Conservation (phyloP, 2,113 vertebrate species). For the Dipodomys stephensi region DNA sequence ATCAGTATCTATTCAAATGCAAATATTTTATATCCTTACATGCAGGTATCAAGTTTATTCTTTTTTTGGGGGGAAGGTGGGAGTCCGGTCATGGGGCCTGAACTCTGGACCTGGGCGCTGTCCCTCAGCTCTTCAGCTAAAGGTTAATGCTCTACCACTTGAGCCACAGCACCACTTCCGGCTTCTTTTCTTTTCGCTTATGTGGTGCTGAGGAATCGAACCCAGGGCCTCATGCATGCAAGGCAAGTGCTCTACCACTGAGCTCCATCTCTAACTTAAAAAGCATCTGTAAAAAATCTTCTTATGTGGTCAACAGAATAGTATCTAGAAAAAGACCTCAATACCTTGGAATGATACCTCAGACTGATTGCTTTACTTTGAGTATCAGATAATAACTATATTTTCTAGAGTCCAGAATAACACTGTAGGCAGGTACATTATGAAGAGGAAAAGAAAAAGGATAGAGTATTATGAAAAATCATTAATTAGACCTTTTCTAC, state of each 20-base stretch:
- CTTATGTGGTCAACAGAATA: background rate
- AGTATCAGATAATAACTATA: background rate
- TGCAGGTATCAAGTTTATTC: background rate
- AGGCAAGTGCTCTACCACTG: too few species aligned
- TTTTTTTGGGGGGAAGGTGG: background rate
- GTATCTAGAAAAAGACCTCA: background rate
- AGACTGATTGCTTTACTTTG: background rate
- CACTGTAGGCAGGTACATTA: background rate
- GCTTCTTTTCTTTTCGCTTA: too few species aligned
- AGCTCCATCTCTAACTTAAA: slow-evolving; percentile 12
- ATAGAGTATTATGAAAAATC: background rate
- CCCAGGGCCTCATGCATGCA: too few species aligned
- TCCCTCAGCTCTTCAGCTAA: too few species aligned
- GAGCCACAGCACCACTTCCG: too few species aligned
- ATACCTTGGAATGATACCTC: background rate
- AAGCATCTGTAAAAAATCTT: slow-evolving; percentile 15
- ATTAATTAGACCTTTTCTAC: slow-evolving; percentile 22
- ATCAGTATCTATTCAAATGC: background rate
- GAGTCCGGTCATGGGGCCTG: too few species aligned
- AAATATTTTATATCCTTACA: background rate
- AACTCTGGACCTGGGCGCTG: too few species aligned
- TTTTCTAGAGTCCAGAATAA: slow-evolving; percentile 27
- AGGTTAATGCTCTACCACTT: too few species aligned
- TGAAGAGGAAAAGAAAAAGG: background rate
- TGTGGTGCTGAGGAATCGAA: too few species aligned